phyloP scores from a whole-genome alignment of 2,113 vertebrate species.

The Cromileptes altivelis region DNA sequence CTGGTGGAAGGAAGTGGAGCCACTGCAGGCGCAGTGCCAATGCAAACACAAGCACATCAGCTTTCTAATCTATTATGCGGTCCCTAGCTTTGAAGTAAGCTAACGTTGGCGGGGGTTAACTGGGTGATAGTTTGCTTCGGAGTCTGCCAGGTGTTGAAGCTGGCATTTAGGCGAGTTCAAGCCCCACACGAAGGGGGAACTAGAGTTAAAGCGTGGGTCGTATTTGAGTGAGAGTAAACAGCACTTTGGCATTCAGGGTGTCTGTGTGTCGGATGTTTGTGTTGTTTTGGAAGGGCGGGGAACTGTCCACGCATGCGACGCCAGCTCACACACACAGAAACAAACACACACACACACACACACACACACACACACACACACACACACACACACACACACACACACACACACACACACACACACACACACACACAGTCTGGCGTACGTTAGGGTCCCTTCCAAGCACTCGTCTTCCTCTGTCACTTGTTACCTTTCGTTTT shows the following conservation, averaged over 20 bases:
- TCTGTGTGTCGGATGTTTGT: constrained; percentile 29
- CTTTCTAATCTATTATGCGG: constrained; percentile 19
- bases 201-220: not conserved
- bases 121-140: not conserved
- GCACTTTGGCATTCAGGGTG: not conserved
- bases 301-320: constrained; percentile 46
- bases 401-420: constrained; percentile 23
- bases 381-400: constrained; percentile 24
- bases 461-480: constrained; percentile 9
- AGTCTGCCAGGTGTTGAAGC: not conserved
- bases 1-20: constrained; percentile 32
- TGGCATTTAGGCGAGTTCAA: not conserved
- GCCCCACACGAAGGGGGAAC: not conserved
- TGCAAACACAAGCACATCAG: constrained; percentile 48
- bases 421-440: constrained; percentile 9
- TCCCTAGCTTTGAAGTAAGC: not conserved
- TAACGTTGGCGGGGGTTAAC: not conserved
- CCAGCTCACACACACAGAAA: constrained; percentile 22
- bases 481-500: constrained; percentile 93
- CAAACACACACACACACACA: constrained; percentile 32
- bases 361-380: constrained; percentile 27
- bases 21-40: constrained; percentile 46
- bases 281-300: constrained; percentile 71
- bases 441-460: not conserved
- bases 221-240: not conserved